Evolutionary conservation across 2,113 vertebrate genomes (phyloP).

Genomic region (Calidris pugnax): DNA sequence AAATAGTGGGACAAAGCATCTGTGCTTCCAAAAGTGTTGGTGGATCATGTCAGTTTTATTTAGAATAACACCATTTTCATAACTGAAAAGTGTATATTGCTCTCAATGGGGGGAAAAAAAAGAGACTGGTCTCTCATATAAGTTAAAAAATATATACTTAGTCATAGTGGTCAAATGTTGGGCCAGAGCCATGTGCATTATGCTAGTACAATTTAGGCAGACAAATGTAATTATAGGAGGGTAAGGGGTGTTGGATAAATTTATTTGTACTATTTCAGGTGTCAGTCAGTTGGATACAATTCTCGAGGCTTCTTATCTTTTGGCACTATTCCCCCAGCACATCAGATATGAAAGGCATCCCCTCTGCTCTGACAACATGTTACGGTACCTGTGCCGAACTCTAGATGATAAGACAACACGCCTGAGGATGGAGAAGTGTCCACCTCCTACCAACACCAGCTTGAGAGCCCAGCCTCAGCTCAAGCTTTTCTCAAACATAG

Average conservation of each 20-base stretch:
- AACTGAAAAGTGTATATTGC: slow-evolving; percentile 10
- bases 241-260: not conserved
- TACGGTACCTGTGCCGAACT: not conserved
- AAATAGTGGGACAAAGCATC: slow-evolving; percentile 72
- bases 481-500: not conserved
- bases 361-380: not conserved
- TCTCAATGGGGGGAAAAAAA: not conserved
- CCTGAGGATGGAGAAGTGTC: not conserved
- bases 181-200: not conserved
- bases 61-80: slow-evolving; percentile 56
- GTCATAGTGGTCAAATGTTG: not conserved
- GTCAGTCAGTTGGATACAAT: not conserved
- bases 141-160: not conserved
- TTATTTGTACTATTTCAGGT: not conserved
- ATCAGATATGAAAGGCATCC: not conserved
- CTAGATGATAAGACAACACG: not conserved
- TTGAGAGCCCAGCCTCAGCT: not conserved
- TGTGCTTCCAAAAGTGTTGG: slow-evolving; percentile 69
- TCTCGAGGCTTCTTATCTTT: not conserved
- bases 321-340: not conserved
- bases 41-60: slow-evolving; percentile 63
- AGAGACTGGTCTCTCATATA: not conserved
- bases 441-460: not conserved
- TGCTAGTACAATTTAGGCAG: not conserved
- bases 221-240: not conserved